phyloP scores from a whole-genome alignment of 2,797 vertebrate species.

The Dicrostonyx torquatus region DNA sequence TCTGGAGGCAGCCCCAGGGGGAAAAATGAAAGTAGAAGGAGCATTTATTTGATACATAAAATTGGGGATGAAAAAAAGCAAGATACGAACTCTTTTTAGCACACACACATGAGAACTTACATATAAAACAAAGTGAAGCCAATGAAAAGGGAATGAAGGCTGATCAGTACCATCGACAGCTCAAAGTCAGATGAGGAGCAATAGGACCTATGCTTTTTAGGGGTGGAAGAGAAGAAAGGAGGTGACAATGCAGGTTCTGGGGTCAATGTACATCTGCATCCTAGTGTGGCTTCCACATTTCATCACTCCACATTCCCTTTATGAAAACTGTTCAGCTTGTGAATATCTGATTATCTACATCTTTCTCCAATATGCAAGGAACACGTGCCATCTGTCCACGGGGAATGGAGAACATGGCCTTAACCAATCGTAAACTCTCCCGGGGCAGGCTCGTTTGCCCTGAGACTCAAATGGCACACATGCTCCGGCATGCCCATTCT shows the following conservation, averaged over 20 bases:
- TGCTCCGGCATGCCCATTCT: background rate
- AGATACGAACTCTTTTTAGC: background rate
- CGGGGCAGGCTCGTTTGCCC: background rate
- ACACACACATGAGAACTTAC: background rate
- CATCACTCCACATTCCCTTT: background rate
- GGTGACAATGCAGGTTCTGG: accelerated
- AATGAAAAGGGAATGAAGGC: background rate
- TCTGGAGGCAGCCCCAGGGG: background rate
- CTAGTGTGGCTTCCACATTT: background rate
- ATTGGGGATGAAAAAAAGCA: background rate
- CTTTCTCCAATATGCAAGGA: background rate
- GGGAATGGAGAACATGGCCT: background rate
- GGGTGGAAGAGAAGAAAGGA: background rate
- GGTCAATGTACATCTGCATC: background rate
- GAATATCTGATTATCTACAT: background rate
- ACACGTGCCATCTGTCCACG: accelerated
- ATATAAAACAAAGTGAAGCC: background rate
- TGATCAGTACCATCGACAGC: background rate
- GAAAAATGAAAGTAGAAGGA: background rate
- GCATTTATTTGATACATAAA: background rate
- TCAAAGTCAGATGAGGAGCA: background rate
- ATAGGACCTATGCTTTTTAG: background rate
- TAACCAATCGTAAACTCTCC: background rate
- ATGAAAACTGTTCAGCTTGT: background rate
- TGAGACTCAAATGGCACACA: background rate